phyloP scores from a whole-genome alignment of 2,888 invertebrate genomes.

The Cataglyphis cursor region DNA sequence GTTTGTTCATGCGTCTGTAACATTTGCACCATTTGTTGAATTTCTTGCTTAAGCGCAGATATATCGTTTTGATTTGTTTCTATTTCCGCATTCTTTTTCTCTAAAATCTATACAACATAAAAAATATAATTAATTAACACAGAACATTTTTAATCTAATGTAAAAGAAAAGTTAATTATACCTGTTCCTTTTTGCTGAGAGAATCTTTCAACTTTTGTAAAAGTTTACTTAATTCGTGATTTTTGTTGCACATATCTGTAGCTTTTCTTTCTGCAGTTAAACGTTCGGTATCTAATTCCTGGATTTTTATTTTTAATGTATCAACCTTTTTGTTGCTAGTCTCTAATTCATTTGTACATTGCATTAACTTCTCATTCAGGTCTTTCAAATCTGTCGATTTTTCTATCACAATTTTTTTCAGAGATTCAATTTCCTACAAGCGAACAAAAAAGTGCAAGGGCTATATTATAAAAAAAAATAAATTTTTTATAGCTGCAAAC shows the following conservation, averaged over 20 bases:
- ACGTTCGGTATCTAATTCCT: conserved; percentile 73
- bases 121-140: conserved; percentile 22
- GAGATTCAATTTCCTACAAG: conserved; percentile 79
- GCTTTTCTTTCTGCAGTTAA: conserved; percentile 59
- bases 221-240: conserved; percentile 72
- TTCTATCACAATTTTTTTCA: conserved; percentile 81
- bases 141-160: neutral
- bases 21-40: conserved; percentile 77
- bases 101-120: conserved; percentile 75
- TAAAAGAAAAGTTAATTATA: conserved; percentile 45
- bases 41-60: conserved; percentile 81
- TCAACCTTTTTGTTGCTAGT: conserved; percentile 71
- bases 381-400: conserved; percentile 77
- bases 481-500: neutral
- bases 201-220: conserved; percentile 78
- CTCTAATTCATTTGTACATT: conserved; percentile 76
- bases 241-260: conserved; percentile 67
- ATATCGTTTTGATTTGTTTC: conserved; percentile 78
- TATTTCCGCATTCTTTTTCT: conserved; percentile 78
- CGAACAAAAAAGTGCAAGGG: neutral
- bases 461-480: conserved; percentile 24
- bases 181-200: conserved; percentile 79
- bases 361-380: conserved; percentile 62
- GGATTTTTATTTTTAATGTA: conserved; percentile 69
- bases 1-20: conserved; percentile 77